Base-by-base conservation (phyloP, 2,888 invertebrate genomes). In the Eupithecia vulgata region DNA sequence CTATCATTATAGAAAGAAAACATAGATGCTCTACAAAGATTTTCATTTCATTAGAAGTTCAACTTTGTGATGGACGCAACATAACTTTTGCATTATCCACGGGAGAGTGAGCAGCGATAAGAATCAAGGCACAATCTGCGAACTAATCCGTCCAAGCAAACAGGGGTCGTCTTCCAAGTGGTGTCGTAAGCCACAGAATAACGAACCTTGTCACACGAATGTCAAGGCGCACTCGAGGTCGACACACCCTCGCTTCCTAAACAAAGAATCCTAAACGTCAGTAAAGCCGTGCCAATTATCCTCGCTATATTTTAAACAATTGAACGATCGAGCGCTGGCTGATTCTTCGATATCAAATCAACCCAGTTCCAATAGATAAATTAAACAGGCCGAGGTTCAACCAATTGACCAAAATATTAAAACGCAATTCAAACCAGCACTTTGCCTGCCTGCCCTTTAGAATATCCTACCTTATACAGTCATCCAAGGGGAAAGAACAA, bases 161-260 rank as follows among this genome's bases (percentile, higher is more conserved):
- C 71, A 59, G 57, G 7, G 68, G 25, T 74, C 57, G 65, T 37
- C 68, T 69, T 70, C 64, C 64, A 66, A 69, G 48, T 45, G 15
- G 21, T 64, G 40, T 64, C 64, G 64, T 37, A 62, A 71, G 48
- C 64, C 73, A 73, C 34, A 42, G 71, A 64, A 70, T 71, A 67
- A 70, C 52, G 30, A 83, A 82, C 77, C 79, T 64, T 64, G 37
- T 82, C 82, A 78, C 77, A 81, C 85, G 84, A 85, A 86, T 84
- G 83, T 85, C 84, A 87, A 85, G 84, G 84, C 81, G 78, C 71
- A 73, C 76, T 75, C 83, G 82, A 85, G 84, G 83, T 83, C 84
- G 81, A 80, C 84, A 82, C 84, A 82, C 82, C 77, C 84, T 81
- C 73, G 77, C 74, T 83, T 81, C 82, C 81, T 79, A 76, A 84